Base-by-base conservation (phyloP, 2,113 vertebrate species). In the Bombycilla garrulus region DNA sequence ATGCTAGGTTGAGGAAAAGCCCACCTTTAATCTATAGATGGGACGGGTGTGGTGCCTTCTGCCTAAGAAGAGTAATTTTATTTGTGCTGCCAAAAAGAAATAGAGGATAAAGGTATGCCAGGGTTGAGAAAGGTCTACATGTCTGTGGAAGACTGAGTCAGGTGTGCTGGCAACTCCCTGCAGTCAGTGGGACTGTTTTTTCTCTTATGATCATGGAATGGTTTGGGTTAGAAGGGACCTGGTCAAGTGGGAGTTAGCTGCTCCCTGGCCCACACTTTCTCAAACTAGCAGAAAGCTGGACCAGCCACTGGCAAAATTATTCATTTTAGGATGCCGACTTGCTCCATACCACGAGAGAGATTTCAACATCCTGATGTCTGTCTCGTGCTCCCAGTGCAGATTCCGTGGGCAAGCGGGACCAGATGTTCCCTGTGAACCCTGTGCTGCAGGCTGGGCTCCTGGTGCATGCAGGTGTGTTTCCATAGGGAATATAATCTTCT, bases 321-420 rank as follows among this genome's bases (percentile, higher is more conserved):
- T 57, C 11, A 5, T n/a, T 64, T 72, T 26, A 47, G 40, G 35
- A 29, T 25, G 11, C 23, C 58, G 57, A 14, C 44, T 57, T 57
- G 57, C n/a, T 83, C 58, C 72, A 72, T 73, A n/a, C 24, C 16
- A 19, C 0, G 2, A 35, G 71, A 57, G 74, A 58, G 36, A 20
- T 47, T 45, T 40, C 73, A 35, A 51, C 33, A 33, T 62, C 16
- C 19, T 1, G 0, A 26, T 60, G 28, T 38, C 61, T 36, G 18
- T 56, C 33, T 77, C 0, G 0, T 48, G 44, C 31, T 76, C 29
- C 56, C 38, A 18, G 3, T 35, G 21, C 0, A 1, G 51, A 58
- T 74, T 51, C 58, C 53, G 45, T 54, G 61, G 24, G 33, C 16
- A 2, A 2, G 26, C 53, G 57, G 71, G 57, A 58, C 14, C 28